These are phyloP conservation scores for Urophycis tenuis DNA, from an alignment of 2,797 vertebrate genomes.

Conservation along the genomic window DNA sequence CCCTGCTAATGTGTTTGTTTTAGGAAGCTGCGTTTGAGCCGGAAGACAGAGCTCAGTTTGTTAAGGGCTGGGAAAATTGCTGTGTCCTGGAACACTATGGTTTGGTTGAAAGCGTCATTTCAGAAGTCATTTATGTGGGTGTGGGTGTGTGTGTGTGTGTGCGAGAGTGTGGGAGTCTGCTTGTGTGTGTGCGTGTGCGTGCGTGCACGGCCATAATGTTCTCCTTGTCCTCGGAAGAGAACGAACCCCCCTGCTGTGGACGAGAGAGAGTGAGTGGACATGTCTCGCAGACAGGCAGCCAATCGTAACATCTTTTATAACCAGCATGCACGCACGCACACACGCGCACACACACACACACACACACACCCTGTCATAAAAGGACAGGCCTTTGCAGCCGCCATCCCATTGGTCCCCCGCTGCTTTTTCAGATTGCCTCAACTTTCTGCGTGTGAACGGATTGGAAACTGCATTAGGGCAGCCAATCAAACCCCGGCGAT, in stretches of 20 bases:
- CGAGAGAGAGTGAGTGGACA: conserved; percentile 21
- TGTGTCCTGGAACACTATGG: neutral
- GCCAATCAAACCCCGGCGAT: conserved; percentile 24
- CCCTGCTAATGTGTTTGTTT: conserved; percentile 32
- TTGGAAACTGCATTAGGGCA: conserved; percentile 44
- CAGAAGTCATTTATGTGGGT: neutral
- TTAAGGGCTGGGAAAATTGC: conserved; percentile 4
- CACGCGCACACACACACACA: neutral
- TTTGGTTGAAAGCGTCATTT: neutral
- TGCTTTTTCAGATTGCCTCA: conserved; percentile 42
- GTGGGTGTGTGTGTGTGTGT: neutral
- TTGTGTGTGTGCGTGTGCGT: neutral
- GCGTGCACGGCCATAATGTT: conserved; percentile 15
- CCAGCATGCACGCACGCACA: neutral
- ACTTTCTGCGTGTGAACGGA: conserved; percentile 23
- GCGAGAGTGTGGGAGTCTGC: neutral
- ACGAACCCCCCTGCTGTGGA: conserved; percentile 3
- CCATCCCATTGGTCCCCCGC: conserved; percentile 6
- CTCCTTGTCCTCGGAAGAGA: conserved; percentile 18
- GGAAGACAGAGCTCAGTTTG: neutral
- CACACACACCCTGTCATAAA: neutral
- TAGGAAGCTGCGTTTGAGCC: conserved; percentile 19
- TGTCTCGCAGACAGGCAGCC: conserved; percentile 23
- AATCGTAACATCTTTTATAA: conserved; percentile 23
- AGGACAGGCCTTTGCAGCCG: neutral